Evolutionary conservation across 2,113 vertebrate species (phyloP).

Genomic region (Anoplopoma fimbria): DNA sequence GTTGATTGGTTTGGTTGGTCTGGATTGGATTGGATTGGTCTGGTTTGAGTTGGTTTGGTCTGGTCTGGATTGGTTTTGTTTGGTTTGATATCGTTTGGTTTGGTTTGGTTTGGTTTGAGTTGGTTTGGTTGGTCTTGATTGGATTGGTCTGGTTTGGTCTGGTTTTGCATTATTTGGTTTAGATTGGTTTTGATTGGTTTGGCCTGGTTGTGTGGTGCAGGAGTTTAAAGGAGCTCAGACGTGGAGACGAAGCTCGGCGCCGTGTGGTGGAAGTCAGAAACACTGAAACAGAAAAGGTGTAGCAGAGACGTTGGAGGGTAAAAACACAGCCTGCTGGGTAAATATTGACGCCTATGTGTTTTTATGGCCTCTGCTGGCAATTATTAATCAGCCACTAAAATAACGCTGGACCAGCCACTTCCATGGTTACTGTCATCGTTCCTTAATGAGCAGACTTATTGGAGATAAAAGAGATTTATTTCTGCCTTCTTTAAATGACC

Average conservation of each 20-base stretch:
- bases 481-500: background rate
- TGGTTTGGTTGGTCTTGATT: background rate
- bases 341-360: constrained; percentile 61
- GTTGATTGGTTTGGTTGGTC: too few species aligned
- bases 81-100: background rate
- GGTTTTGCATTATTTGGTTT: too few species aligned
- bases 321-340: constrained; percentile 28
- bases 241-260: background rate
- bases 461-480: background rate
- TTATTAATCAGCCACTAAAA: constrained; percentile 64
- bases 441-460: background rate
- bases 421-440: background rate
- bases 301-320: background rate
- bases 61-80: too few species aligned
- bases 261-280: background rate
- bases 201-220: too few species aligned
- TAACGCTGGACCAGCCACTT: constrained; percentile 5
- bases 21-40: too few species aligned
- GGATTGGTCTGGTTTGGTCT: background rate
- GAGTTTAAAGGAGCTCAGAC: background rate
- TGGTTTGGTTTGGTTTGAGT: background rate
- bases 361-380: constrained; percentile 59
- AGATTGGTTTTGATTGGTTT: too few species aligned
- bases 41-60: too few species aligned
- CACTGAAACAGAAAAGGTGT: background rate